A percentile compares a stretch with the other conserved stretches of the same genome.
Conservation (phyloP, 2,888 invertebrate species). For the Fissipunctia ypsillon region DNA sequence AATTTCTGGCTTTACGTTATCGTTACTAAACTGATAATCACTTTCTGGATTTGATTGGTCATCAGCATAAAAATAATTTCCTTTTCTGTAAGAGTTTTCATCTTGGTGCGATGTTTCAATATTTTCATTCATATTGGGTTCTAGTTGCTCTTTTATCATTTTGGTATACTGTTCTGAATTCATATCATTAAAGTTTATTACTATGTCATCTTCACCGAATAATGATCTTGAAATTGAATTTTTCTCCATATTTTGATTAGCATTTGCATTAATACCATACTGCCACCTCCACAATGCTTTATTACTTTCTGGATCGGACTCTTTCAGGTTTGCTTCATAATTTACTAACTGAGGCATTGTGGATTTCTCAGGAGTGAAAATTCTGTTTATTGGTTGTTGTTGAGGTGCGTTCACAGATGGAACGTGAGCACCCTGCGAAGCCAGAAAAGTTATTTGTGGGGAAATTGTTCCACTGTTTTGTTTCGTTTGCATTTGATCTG, state of each 20-base stretch:
- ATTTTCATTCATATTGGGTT: conserved; percentile 67
- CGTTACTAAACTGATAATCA: conserved; percentile 43
- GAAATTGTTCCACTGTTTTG: conserved; percentile 80
- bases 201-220: conserved; percentile 83
- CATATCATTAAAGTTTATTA: conserved; percentile 87
- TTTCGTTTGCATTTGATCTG: conserved; percentile 80
- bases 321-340: conserved; percentile 83
- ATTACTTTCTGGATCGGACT: conserved; percentile 81
- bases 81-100: conserved; percentile 45
- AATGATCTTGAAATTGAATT: conserved; percentile 86
- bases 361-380: conserved; percentile 81
- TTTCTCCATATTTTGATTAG: conserved; percentile 79
- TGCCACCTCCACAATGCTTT: conserved; percentile 88
- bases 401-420: conserved; percentile 78
- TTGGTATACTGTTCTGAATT: conserved; percentile 84
- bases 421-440: conserved; percentile 86
- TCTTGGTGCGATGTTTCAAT: conserved; percentile 44
- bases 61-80: conserved; percentile 45
- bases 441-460: conserved; percentile 88
- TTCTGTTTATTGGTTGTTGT: conserved; percentile 79
- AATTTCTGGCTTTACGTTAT: conserved; percentile 43
- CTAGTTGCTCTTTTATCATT: conserved; percentile 81
- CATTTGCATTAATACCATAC: conserved; percentile 82
- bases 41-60: conserved; percentile 47
- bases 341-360: conserved; percentile 85